phyloP scores from a whole-genome alignment of 2,888 invertebrate genomes.

The Acanthosepion esculentum region DNA sequence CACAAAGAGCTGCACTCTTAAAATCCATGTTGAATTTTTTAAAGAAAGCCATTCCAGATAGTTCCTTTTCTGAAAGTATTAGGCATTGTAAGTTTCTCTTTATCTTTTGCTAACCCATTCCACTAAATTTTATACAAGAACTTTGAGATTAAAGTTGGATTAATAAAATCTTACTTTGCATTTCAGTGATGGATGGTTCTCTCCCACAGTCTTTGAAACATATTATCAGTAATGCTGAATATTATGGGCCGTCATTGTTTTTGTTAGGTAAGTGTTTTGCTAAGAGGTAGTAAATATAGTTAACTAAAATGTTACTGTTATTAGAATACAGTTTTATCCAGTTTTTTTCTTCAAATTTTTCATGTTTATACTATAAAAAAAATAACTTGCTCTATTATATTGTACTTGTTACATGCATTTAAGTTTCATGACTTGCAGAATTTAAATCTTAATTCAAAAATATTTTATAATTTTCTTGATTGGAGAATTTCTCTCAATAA shows the following conservation, averaged over 20 bases:
- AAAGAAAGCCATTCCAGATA: slow-evolving; percentile 86
- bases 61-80: slow-evolving; percentile 86
- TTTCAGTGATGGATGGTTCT: slow-evolving; percentile 86
- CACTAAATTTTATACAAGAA: background rate
- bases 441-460: too few relatives aligned
- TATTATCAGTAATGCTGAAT: slow-evolving; percentile 90
- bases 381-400: too few relatives aligned
- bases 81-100: slow-evolving; percentile 78
- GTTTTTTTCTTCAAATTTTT: too few relatives aligned
- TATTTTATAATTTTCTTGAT: too few relatives aligned
- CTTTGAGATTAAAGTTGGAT: background rate
- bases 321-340: too few relatives aligned
- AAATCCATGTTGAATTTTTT: slow-evolving; percentile 92
- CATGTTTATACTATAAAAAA: too few relatives aligned
- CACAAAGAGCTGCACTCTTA: slow-evolving; percentile 87
- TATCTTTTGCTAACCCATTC: background rate
- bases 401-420: too few relatives aligned
- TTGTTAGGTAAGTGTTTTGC: slow-evolving; percentile 80
- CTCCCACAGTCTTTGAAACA: slow-evolving; percentile 85
- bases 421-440: too few relatives aligned
- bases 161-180: slow-evolving; percentile 42
- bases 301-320: too few relatives aligned
- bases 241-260: slow-evolving; percentile 90
- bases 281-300: too few relatives aligned
- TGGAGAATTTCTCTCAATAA: too few relatives aligned